Base-by-base conservation (phyloP, 2,888 invertebrate species). In the Eugnorisma glareosa region DNA sequence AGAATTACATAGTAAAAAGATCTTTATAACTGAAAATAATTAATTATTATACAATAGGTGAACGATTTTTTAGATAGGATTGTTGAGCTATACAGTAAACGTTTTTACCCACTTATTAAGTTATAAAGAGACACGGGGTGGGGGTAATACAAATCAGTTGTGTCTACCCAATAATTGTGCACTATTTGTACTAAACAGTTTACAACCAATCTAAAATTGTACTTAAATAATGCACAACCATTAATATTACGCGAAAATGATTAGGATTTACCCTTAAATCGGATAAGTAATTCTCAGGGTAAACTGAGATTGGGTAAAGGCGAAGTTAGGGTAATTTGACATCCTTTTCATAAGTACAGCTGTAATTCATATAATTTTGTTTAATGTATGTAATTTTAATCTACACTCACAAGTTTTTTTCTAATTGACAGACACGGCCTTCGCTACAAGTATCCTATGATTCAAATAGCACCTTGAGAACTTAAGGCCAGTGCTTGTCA, bases 401-500 rank as follows among this genome's bases (percentile, higher is more conserved):
- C 2, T 40, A 37, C 73, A 63, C 66, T 79, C 70, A 63, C 48
- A 73, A 79, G 67, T 68, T 69, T 82, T 81, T 74, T 83, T 68
- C 43, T 57, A 67, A 70, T 69, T 66, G 66, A 70, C 68, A 83
- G 71, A 72, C 71, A 77, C 73, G 79, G 71, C 67, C 66, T 86
- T 87, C 84, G 85, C 89, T 90, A 81, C 90, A 91, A 92, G 89
- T 82, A 89, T 88, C 89, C 91, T 90, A 91, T 90, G 83, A 82
- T 86, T 77, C 82, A 88, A 90, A 92, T 91, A 92, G 91, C 90
- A 90, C 89, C 89, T 92, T 87, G 88, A 90, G 91, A 87, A 79
- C 79, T 82, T 67, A 75, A 82, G 61, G 69, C 82, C 74, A 79
- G 72, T 77, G 84, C 72, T 78, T 70, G 61, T 59, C 61, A 72